These are phyloP conservation scores for Taenioides sp. DNA, from an alignment of 2,797 vertebrate genomes.

Conservation along the genomic window DNA sequence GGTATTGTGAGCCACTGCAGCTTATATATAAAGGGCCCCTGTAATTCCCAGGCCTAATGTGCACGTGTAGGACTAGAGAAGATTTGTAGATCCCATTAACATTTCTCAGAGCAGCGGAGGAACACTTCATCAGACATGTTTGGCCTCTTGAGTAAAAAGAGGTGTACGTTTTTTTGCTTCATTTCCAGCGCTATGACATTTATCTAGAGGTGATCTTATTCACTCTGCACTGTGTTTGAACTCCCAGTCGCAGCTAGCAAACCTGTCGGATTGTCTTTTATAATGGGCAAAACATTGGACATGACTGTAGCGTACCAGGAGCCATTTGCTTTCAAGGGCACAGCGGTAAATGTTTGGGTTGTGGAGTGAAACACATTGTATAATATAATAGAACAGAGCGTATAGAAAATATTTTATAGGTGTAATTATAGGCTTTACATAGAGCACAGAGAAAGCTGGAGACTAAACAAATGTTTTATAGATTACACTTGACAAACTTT, in stretches of 20 bases:
- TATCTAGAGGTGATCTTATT: constrained; percentile 6
- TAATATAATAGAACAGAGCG: neutral
- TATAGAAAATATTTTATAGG: neutral
- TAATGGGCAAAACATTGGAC: constrained; percentile 2
- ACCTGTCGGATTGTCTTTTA: neutral
- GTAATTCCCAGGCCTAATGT: neutral
- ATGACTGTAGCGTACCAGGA: neutral
- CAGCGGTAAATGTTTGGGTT: neutral
- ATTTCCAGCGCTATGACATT: constrained; percentile 4
- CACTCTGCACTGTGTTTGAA: constrained; percentile 4
- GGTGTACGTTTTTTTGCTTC: neutral
- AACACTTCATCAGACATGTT: neutral
- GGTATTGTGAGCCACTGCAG: too few relatives aligned
- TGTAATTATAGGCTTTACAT: neutral
- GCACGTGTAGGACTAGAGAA: neutral
- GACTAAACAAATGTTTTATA: neutral
- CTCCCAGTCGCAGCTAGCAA: neutral
- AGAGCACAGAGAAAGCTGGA: neutral
- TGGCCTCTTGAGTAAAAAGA: neutral
- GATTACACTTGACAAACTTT: neutral
- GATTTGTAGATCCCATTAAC: neutral
- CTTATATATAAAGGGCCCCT: too few relatives aligned
- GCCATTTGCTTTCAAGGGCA: neutral
- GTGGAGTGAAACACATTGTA: neutral
- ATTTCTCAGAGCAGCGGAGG: neutral